Evolutionary conservation across 1,140 invertebrate genomes (phyloP).

Genomic region (Neodiprion pinetum): DNA sequence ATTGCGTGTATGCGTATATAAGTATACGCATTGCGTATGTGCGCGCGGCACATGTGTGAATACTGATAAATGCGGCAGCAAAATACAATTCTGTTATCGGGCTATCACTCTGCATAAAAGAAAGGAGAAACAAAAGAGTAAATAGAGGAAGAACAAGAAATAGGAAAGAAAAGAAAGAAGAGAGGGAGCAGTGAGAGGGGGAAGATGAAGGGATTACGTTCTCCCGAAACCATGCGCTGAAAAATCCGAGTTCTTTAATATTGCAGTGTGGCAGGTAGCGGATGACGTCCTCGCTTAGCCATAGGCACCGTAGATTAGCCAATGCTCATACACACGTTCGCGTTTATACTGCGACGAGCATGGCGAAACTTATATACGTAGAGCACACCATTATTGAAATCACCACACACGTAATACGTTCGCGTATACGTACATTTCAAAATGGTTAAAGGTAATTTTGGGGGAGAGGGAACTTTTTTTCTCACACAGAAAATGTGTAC

Average conservation of each 20-base stretch:
- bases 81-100: constrained; percentile 3
- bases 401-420: not conserved
- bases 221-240: not conserved
- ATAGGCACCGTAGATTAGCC: constrained; percentile 1
- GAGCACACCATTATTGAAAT: constrained; percentile 1
- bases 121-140: too few relatives aligned
- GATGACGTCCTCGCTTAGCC: constrained; percentile 6
- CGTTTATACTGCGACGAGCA: not conserved
- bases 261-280: not conserved
- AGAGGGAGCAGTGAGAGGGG: not conserved
- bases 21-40: not conserved
- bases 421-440: not conserved
- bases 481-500: too few relatives aligned
- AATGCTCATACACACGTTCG: not conserved
- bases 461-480: too few relatives aligned
- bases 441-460: not conserved
- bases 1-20: constrained; percentile 4
- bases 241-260: constrained; percentile 5
- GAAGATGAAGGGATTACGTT: not conserved
- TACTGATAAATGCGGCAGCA: not conserved
- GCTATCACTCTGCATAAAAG: not conserved
- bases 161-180: not conserved
- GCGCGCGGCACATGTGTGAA: not conserved
- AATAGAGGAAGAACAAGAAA: not conserved
- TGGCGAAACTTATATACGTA: not conserved